Conservation (phyloP, 2,888 invertebrate genomes). For the Lapara coniferarum region DNA sequence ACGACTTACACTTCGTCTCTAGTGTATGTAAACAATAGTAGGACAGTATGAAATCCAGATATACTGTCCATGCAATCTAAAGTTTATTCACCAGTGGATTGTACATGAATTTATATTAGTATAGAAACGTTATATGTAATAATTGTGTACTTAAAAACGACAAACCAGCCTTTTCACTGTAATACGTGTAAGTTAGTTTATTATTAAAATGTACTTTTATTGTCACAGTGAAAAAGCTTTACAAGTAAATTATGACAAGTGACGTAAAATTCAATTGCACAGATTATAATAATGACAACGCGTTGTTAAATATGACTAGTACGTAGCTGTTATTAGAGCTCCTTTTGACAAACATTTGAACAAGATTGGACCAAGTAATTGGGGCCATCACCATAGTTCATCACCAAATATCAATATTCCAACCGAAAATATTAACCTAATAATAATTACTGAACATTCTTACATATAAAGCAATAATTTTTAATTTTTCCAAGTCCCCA, state of each 20-base stretch:
- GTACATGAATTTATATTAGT: constrained; percentile 8
- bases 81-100: constrained; percentile 7
- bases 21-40: no score
- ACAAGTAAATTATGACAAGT: not conserved
- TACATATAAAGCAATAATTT: not conserved
- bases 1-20: no score
- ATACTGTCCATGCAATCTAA: no score
- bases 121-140: not conserved
- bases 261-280: constrained; percentile 39
- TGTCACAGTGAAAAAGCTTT: constrained; percentile 1
- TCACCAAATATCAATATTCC: no score
- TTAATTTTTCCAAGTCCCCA: no score
- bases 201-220: not conserved
- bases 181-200: not conserved
- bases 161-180: not conserved
- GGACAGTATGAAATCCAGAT: no score
- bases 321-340: constrained; percentile 45
- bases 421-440: not conserved
- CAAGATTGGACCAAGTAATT: constrained; percentile 10
- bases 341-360: constrained; percentile 28
- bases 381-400: not conserved
- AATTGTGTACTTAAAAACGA: not conserved
- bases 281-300: constrained; percentile 42
- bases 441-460: not conserved
- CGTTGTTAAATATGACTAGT: constrained; percentile 70